A percentile compares a stretch with the other conserved stretches of the same genome.
phyloP scores from a whole-genome alignment of 2,888 invertebrate genomes.

The Liopterus haemorrhoidalis region DNA sequence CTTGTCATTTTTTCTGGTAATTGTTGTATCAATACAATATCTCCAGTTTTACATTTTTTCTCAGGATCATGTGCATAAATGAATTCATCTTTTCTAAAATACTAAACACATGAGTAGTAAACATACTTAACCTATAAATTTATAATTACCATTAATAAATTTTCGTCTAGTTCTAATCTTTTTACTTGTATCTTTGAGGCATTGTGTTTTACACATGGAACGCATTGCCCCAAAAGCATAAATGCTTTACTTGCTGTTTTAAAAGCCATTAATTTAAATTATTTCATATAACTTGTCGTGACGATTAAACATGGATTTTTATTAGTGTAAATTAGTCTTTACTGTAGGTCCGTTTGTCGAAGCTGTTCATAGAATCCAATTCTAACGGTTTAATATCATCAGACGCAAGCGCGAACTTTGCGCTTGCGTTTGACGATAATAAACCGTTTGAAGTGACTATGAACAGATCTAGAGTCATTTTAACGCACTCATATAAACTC shows the following conservation, averaged over 20 bases:
- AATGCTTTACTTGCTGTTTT: slow-evolving; percentile 49
- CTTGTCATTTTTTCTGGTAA: slow-evolving; percentile 67
- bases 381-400: too few species aligned
- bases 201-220: slow-evolving; percentile 70
- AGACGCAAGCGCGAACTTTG: too few species aligned
- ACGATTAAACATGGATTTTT: too few species aligned
- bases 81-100: slow-evolving; percentile 67
- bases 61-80: slow-evolving; percentile 74
- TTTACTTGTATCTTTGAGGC: slow-evolving; percentile 74
- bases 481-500: too few species aligned
- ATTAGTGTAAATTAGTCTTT: too few species aligned
- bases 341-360: too few species aligned
- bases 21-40: slow-evolving; percentile 71
- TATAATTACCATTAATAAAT: slow-evolving; percentile 65
- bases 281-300: too few species aligned
- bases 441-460: too few species aligned
- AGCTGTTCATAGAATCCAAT: too few species aligned
- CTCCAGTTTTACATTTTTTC: slow-evolving; percentile 72
- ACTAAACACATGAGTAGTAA: slow-evolving; percentile 52
- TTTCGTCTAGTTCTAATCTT: slow-evolving; percentile 66
- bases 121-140: slow-evolving; percentile 15
- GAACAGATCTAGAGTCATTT: too few species aligned
- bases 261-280: too few species aligned
- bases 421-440: too few species aligned
- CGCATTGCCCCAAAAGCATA: slow-evolving; percentile 68